A percentile compares a stretch with the other conserved stretches of the same genome.
These are phyloP conservation scores for Arion vulgaris DNA, from an alignment of 1,140 invertebrate genomes.

Conservation along the genomic window DNA sequence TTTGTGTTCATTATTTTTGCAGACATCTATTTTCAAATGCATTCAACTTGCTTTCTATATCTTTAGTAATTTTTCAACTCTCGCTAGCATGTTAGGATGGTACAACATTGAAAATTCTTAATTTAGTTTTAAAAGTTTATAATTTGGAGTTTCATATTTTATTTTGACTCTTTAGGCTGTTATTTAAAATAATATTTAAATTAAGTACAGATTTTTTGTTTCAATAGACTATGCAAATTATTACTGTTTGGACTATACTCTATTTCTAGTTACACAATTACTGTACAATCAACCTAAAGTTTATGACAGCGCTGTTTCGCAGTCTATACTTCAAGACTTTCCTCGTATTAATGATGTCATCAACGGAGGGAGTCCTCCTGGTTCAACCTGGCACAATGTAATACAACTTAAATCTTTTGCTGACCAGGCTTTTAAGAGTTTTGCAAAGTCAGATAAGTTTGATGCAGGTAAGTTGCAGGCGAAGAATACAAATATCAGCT, in stretches of 20 bases:
- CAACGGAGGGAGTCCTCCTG: conserved; percentile 74
- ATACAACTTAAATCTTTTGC: conserved; percentile 76
- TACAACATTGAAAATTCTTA: no score
- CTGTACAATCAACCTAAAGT: conserved; percentile 84
- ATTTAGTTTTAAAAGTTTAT: no score
- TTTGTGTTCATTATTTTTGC: no score
- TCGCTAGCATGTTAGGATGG: no score
- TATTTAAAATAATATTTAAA: no score
- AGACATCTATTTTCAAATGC: no score
- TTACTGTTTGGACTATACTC: not conserved
- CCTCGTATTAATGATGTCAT: conserved; percentile 78
- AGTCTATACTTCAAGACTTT: conserved; percentile 73
- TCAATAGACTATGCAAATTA: no score
- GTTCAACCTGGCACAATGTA: conserved; percentile 79
- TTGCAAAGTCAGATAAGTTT: conserved; percentile 85
- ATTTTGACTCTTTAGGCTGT: no score
- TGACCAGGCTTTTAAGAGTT: conserved; percentile 80
- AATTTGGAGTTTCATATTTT: no score
- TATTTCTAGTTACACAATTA: conserved; percentile 75
- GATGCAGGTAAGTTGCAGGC: conserved; percentile 71
- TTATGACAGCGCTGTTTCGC: conserved; percentile 78
- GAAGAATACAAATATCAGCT: not conserved
- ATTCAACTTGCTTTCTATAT: no score
- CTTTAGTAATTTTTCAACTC: no score
- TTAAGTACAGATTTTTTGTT: no score